Evolutionary conservation across 2,797 vertebrate species (phyloP).

Genomic region (Silurus aristotelis): DNA sequence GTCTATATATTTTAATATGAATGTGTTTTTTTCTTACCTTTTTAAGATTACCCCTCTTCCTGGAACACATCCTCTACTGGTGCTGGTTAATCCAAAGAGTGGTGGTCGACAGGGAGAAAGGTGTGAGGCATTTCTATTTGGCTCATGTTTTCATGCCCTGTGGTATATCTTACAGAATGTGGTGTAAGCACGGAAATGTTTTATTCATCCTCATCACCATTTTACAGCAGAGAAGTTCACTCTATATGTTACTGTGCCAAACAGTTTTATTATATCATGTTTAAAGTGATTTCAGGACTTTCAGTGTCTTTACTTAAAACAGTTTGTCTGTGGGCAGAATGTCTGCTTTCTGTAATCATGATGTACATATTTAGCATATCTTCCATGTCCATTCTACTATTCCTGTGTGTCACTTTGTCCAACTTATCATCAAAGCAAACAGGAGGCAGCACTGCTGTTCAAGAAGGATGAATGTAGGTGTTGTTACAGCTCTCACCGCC

Average conservation of each 20-base stretch:
- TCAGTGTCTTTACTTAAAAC: not conserved
- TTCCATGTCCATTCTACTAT: constrained; percentile 37
- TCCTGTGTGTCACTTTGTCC: constrained; percentile 46
- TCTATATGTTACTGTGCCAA: not conserved
- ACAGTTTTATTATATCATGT: not conserved
- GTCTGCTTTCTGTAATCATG: constrained; percentile 20
- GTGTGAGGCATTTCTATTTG: constrained; percentile 66
- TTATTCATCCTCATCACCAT: not conserved
- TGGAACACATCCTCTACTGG: constrained; percentile 88
- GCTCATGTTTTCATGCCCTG: not conserved
- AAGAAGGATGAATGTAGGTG: constrained; percentile 63
- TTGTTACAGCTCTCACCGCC: constrained; percentile 58
- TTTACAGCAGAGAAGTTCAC: not conserved
- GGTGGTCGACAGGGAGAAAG: constrained; percentile 92
- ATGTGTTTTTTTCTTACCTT: constrained; percentile 47
- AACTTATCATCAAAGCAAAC: constrained; percentile 55
- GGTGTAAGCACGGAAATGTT: not conserved
- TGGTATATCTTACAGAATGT: not conserved
- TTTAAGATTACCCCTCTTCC: constrained; percentile 86
- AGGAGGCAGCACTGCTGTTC: constrained; percentile 53
- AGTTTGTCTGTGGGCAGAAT: not conserved
- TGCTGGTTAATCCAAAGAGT: constrained; percentile 93
- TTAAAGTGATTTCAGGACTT: not conserved
- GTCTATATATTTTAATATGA: constrained; percentile 16
- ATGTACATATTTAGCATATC: not conserved